A percentile compares a stretch with the other conserved stretches of the same genome.
Evolutionary conservation across 2,113 vertebrate genomes (phyloP).

Genomic region (Natator depressus): DNA sequence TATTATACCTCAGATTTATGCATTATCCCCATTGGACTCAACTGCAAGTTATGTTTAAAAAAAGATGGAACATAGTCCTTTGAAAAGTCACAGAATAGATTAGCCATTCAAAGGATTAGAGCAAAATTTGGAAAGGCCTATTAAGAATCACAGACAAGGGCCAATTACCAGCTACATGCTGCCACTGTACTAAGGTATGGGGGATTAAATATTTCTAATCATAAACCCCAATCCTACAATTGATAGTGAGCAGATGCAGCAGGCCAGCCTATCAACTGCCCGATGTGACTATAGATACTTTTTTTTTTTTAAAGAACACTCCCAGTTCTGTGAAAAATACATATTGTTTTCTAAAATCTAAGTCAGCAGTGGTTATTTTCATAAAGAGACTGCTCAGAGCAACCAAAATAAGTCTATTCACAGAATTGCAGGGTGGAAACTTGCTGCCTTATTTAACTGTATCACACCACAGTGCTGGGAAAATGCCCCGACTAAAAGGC

Average conservation of each 20-base stretch:
- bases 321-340: background rate
- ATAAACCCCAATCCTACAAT: background rate
- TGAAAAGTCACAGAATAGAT: background rate
- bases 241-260: background rate
- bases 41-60: background rate
- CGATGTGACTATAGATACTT: background rate
- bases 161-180: accelerated
- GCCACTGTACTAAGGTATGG: background rate
- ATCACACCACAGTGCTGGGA: background rate
- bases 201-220: background rate
- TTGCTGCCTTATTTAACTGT: background rate
- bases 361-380: background rate
- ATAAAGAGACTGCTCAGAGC: background rate
- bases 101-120: background rate
- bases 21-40: background rate
- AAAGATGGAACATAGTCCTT: accelerated
- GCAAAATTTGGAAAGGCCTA: background rate
- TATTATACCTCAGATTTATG: background rate
- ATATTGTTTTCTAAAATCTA: background rate
- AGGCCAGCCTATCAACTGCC: background rate
- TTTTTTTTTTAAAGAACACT: background rate
- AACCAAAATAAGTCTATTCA: background rate
- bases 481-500: background rate
- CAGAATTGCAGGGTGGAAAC: background rate
- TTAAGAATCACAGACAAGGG: background rate